Percentiles rank a stretch among this genome's conserved stretches.
These are phyloP conservation scores for Oophaga sylvatica DNA, from an alignment of 2,797 vertebrate species.

Conservation along the genomic window DNA sequence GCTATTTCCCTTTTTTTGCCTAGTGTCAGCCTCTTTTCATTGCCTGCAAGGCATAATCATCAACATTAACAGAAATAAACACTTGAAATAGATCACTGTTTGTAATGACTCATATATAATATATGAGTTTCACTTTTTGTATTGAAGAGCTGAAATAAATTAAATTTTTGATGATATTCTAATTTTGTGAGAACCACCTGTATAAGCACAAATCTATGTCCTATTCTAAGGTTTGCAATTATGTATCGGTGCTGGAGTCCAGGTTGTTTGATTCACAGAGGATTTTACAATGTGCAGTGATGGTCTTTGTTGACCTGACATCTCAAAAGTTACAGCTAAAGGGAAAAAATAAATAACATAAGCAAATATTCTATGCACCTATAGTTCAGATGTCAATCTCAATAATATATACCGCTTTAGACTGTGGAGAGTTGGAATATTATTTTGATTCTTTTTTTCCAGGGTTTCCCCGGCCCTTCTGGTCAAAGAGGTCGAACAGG, in stretches of 20 bases:
- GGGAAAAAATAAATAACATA: no score
- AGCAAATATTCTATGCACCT: background rate
- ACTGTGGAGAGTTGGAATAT: background rate
- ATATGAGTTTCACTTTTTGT: no score
- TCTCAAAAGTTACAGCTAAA: background rate
- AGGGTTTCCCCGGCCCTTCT: constrained; percentile 80
- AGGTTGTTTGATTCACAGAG: background rate
- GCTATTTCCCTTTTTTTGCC: no score
- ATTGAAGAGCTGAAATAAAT: no score
- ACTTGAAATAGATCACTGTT: no score
- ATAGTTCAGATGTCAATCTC: background rate
- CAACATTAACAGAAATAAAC: no score
- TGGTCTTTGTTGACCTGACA: background rate
- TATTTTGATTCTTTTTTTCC: background rate
- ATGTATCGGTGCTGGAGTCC: background rate
- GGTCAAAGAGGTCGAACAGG: constrained; percentile 81
- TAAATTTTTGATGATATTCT: no score
- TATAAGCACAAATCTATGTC: background rate
- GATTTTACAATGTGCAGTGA: background rate
- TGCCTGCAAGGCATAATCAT: no score
- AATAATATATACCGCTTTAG: background rate
- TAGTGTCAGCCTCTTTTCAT: no score
- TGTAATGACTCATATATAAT: no score
- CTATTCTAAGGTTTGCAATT: background rate
- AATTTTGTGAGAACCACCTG: no score